These are phyloP conservation scores for Leptodirus hochenwartii DNA, from an alignment of 2,888 invertebrate genomes.

Conservation along the genomic window DNA sequence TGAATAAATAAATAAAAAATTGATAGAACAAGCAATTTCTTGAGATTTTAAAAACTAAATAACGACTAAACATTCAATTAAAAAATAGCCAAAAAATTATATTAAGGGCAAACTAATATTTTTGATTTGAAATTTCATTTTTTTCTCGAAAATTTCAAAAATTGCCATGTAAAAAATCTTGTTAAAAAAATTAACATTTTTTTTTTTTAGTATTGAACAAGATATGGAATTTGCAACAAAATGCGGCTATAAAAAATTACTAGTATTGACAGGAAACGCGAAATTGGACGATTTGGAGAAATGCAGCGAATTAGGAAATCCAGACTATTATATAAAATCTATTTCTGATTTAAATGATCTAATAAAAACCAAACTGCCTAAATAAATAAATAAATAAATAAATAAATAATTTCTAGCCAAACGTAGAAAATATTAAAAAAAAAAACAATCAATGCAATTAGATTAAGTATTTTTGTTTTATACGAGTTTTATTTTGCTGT, in stretches of 20 bases:
- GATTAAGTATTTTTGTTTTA: background rate
- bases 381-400: background rate
- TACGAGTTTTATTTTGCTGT: background rate
- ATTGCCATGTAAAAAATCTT: constrained; percentile 3
- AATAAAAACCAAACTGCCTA: constrained; percentile 7
- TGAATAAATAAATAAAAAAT: too few relatives aligned
- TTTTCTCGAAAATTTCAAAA: constrained; percentile 1
- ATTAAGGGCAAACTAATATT: background rate
- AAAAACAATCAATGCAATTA: background rate
- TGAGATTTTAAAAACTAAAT: too few relatives aligned
- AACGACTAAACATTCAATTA: too few relatives aligned
- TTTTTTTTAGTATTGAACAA: constrained; percentile 9
- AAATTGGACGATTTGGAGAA: constrained; percentile 17
- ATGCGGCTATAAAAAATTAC: constrained; percentile 48
- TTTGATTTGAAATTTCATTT: constrained; percentile 4
- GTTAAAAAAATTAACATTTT: constrained; percentile 1
- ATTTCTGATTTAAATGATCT: constrained; percentile 10
- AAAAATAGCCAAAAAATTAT: too few relatives aligned
- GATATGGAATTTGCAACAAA: constrained; percentile 36
- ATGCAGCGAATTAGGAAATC: constrained; percentile 27
- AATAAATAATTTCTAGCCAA: background rate
- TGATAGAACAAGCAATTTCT: too few relatives aligned
- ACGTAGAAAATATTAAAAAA: background rate
- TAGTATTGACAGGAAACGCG: constrained; percentile 45
- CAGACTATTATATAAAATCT: constrained; percentile 26